Base-by-base conservation (phyloP, 2,888 invertebrate species). In the Phania funesta region DNA sequence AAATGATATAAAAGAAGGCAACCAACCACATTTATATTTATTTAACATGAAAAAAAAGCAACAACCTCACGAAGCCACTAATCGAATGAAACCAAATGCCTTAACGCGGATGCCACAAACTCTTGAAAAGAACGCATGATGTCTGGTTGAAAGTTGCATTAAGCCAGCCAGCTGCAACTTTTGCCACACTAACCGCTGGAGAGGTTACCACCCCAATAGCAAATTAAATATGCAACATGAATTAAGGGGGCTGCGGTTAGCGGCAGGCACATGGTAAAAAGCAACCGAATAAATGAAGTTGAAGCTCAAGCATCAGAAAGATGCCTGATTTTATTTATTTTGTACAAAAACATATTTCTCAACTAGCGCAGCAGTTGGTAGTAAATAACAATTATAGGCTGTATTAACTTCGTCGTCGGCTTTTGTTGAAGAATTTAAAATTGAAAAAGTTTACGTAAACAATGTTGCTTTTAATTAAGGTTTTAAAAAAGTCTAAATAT, bases 1-100 rank as follows among this genome's bases (percentile, higher is more conserved):
- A 20, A 41, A 46, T 32, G 32, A 29, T 54, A 54, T 32, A 3
- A n/a, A 46, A 68, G 16, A 26, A 13, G 1, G 13, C 32, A 70
- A 54, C 41, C 4, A 65, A 24, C 24, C 13, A 24, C 35, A 22
- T 18, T 50, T 50, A 3, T 22, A 50, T 71, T 71, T 71, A 3
- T 44, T 38, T 35, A 18, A 60, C 18, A 18, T 11, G 7, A 65
- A 13, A 13, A 20, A 46, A 22, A 32, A 29, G 11, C 0, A 24
- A 13, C 2, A 32, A 64, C 13, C 18, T 29, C 20, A 62, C 52
- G 29, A n/a, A 50, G 38, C 16, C 60, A 38, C 50, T 52, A 73
- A 62, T 62, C 41, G 50, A 71, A 73, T 50, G 29, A 73, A 62
- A 73, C 32, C 52, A 46, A 74, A 64, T 74, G 74, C 24, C 46